Evolutionary conservation across 2,888 invertebrate species (phyloP).

Genomic region (Cryptus viduatorius): DNA sequence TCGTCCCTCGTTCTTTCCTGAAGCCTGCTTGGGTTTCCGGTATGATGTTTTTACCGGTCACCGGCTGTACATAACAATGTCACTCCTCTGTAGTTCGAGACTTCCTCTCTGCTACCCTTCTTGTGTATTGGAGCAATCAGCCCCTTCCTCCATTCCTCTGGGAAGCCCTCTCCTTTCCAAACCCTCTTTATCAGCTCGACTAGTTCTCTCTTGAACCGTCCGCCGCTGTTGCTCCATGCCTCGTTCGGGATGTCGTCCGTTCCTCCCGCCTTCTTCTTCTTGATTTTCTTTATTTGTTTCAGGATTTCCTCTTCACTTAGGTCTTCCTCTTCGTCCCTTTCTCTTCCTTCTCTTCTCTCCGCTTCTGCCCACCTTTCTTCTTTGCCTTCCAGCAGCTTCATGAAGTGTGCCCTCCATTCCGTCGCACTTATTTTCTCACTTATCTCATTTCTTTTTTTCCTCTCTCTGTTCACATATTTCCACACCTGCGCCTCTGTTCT

Average conservation of each 20-base stretch:
- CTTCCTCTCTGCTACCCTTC: slow-evolving; percentile 33
- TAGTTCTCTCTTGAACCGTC: background rate
- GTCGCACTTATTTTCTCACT: slow-evolving; percentile 4
- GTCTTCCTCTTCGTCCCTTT: slow-evolving; percentile 18
- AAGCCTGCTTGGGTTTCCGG: slow-evolving; percentile 11
- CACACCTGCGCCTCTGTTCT: slow-evolving; percentile 38
- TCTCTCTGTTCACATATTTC: slow-evolving; percentile 38
- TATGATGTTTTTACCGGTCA: slow-evolving; percentile 27
- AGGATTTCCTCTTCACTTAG: slow-evolving; percentile 27
- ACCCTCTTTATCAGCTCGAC: background rate
- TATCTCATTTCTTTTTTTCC: slow-evolving; percentile 16
- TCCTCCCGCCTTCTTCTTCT: slow-evolving; percentile 39
- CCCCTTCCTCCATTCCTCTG: slow-evolving; percentile 31
- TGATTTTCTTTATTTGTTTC: slow-evolving; percentile 28
- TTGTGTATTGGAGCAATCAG: slow-evolving; percentile 38
- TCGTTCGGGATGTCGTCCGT: slow-evolving; percentile 37
- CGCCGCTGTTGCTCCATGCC: slow-evolving; percentile 15
- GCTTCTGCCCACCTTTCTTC: background rate
- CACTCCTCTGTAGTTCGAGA: slow-evolving; percentile 53
- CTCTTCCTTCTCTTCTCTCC: background rate
- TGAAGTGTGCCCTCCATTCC: slow-evolving; percentile 30
- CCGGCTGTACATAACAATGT: slow-evolving; percentile 26
- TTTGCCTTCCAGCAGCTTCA: slow-evolving; percentile 1
- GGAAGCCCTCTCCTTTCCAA: slow-evolving; percentile 43
- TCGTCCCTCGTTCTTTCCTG: slow-evolving; percentile 12